A percentile compares a stretch with the other conserved stretches of the same genome.
phyloP scores from a whole-genome alignment of 2,888 invertebrate genomes.

The Lutraria lutraria region DNA sequence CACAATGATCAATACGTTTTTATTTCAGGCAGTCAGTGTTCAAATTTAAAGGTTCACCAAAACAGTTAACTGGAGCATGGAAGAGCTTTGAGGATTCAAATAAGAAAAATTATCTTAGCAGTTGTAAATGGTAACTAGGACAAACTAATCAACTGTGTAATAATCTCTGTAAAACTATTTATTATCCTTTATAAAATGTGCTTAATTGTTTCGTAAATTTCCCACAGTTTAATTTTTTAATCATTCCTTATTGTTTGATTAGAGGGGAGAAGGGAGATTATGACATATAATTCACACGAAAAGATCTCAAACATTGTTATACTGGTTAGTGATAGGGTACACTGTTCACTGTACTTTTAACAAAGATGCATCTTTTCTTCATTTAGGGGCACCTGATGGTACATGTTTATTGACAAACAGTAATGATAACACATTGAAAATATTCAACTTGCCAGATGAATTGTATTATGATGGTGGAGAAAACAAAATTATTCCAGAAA shows the following conservation, averaged over 20 bases:
- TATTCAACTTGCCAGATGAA: conserved; percentile 93
- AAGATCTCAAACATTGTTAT: too few species aligned
- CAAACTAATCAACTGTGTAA: too few species aligned
- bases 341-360: too few species aligned
- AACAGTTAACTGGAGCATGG: conserved; percentile 66
- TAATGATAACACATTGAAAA: conserved; percentile 93
- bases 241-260: too few species aligned
- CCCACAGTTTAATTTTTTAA: too few species aligned
- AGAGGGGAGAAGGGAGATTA: too few species aligned
- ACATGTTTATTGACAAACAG: conserved; percentile 94
- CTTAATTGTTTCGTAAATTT: too few species aligned
- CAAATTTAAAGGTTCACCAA: conserved; percentile 57
- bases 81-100: conserved; percentile 58
- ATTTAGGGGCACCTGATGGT: conserved; percentile 94
- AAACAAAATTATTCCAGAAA: conserved; percentile 65
- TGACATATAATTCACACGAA: too few species aligned
- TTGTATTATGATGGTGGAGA: conserved; percentile 88
- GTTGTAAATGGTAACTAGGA: conserved; percentile 82
- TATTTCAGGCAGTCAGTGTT: conserved; percentile 27
- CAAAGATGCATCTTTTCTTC: background rate
- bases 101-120: conserved; percentile 80
- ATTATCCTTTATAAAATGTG: too few species aligned
- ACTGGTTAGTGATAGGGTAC: too few species aligned
- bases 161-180: too few species aligned
- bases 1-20: too few species aligned